These are phyloP conservation scores for Hystrix brachyura DNA, from an alignment of 2,113 vertebrate species.

Conservation along the genomic window DNA sequence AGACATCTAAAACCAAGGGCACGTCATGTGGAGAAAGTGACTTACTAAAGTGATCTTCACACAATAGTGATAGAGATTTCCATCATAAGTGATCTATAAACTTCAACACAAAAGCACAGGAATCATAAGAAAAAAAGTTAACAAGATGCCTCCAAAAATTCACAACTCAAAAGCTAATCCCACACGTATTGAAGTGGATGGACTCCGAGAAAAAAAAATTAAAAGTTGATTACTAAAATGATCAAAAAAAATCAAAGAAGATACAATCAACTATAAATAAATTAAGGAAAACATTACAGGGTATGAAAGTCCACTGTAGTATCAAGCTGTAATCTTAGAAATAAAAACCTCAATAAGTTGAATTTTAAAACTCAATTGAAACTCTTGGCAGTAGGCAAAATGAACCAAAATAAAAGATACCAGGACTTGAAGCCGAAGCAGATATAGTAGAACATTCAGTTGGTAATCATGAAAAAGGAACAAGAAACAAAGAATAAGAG, in stretches of 20 bases:
- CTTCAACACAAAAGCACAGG: not conserved
- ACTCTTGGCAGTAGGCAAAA: not conserved
- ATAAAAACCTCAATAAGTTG: not conserved
- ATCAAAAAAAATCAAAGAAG: not conserved
- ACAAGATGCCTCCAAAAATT: not conserved
- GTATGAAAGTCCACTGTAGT: not conserved
- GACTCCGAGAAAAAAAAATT: not conserved
- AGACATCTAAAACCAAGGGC: not conserved
- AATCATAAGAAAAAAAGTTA: not conserved
- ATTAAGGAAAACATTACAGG: not conserved
- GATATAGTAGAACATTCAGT: not conserved
- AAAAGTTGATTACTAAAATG: not conserved
- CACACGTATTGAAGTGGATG: not conserved
- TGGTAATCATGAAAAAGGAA: not conserved
- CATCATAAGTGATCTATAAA: not conserved
- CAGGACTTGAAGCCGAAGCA: too few relatives aligned
- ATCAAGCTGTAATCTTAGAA: not conserved
- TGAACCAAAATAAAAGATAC: not conserved
- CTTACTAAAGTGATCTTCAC: not conserved
- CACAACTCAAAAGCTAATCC: not conserved
- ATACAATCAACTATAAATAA: not conserved
- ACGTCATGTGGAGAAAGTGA: not conserved
- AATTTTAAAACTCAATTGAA: not conserved
- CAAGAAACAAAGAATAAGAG: not conserved
- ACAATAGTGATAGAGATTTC: not conserved